Base-by-base conservation (phyloP, 2,888 invertebrate species). In the Mallateleia sp. region DNA sequence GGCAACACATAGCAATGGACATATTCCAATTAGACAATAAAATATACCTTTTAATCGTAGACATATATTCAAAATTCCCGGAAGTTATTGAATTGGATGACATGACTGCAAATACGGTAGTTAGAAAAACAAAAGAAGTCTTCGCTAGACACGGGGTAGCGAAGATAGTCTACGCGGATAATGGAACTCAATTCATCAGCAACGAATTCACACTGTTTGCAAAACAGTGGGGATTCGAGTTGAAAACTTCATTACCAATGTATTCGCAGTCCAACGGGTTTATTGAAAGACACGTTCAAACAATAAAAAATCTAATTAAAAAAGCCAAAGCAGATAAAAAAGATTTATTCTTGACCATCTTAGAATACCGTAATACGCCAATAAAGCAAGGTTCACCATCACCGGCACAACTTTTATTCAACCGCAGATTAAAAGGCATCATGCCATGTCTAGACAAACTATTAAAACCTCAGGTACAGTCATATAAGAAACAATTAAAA, bases 291-390 rank as follows among this genome's bases (percentile, higher is more conserved):
- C 82, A 89, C 32, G 88, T 92, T 8, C 85, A 67, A 20, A 90
- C 75, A 11, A 85, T 89, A 45, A 92, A 92, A 82, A 89, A 87
- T 9, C 87, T 91, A 58, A 71, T 90, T 8, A 87, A 87, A 62
- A 90, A 89, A 74, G 72, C 67, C 5, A 84, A 89, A 22, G 58
- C 81, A 18, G 74, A 72, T 38, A 56, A 56, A 11, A 84, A 66
- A 64, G 89, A 90, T 79, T 54, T 85, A n/a, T 32, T 42, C 18
- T 14, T 88, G 45, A 88, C 86, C 3, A 69, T 90, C 2, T 62
- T 91, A 22, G 90, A 91, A 66, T 91, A 90, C 56, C 50, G 91
- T 56, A 91, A 89, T 60, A 89, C 88, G 4, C 91, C 90, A 9
- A 85, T 91, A 1, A 6, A n/a, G 9, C 14, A 4, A 4, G 28